A percentile compares a stretch with the other conserved stretches of the same genome.
These are phyloP conservation scores for Trichomalopsis sarcophagae DNA, from an alignment of 1,140 invertebrate species.

Conservation along the genomic window DNA sequence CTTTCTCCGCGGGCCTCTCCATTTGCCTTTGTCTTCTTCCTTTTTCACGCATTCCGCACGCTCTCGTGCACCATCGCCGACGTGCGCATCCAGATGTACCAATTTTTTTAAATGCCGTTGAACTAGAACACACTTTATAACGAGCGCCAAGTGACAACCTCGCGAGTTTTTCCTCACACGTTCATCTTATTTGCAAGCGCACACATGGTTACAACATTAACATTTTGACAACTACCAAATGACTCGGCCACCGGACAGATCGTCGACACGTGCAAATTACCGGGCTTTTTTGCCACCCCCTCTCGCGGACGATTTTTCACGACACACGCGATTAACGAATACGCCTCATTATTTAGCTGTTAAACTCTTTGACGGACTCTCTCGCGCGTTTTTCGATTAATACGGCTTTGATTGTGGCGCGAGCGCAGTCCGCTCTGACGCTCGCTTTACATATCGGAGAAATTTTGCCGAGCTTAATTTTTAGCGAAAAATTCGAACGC, in stretches of 20 bases:
- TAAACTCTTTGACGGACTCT: neutral
- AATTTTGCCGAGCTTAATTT: neutral
- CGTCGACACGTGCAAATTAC: conserved; percentile 42
- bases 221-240: conserved; percentile 52
- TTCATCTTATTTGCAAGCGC: conserved; percentile 38
- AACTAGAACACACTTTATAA: too few species aligned
- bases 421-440: neutral
- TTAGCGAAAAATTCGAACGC: neutral
- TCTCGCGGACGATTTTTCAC: conserved; percentile 27
- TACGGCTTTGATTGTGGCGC: neutral
- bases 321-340: neutral
- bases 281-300: neutral
- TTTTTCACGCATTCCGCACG: neutral
- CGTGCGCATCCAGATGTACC: too few species aligned
- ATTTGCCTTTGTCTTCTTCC: neutral
- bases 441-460: neutral
- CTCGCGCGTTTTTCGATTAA: neutral
- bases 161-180: neutral
- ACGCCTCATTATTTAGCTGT: conserved; percentile 40
- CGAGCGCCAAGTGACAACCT: neutral
- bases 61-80: too few species aligned
- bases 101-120: too few species aligned
- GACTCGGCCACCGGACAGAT: conserved; percentile 41
- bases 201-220: conserved; percentile 27
- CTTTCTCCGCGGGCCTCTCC: neutral